Evolutionary conservation across 2,113 vertebrate genomes (phyloP), one percentile per base, ranked within the genome.

Genomic region (Zosterops hypoxanthus): DNA sequence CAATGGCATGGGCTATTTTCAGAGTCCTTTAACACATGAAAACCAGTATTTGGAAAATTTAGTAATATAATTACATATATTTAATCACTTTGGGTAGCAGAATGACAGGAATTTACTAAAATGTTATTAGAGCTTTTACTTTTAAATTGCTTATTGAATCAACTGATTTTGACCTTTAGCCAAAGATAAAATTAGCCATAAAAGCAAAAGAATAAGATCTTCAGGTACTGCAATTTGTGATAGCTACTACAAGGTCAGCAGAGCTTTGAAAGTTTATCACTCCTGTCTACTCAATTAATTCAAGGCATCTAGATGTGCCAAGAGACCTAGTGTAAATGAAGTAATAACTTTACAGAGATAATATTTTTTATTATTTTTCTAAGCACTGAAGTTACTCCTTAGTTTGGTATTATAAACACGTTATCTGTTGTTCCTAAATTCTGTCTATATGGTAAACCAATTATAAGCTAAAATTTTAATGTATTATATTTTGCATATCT

Each of bases 301-400:
- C 41, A 34, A 93, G 69, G 85, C 33, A 84, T 85, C 70, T 55
- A 88, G 64, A 89, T 65, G 46, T 49, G 83, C 49, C 72, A 90
- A 86, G 87, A 76, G 76, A 82, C 76, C 46, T 34, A 72, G 84
- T 82, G 47, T 92, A 92, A 97, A 94, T 66, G 47, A 95, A 76
- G 26, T 28, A 69, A 63, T 63, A 83, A 92, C 94, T 82, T 92
- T 26, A 91, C 3, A 72, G 33, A 95, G 76, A 77, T 88, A 90
- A 34, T 95, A 86, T 90, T 70, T 55, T 93, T 57, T 61, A 76
- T 80, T 14, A 39, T 63, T 68, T 55, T 85, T 85, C 20, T 95
- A 86, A 94, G 88, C 79, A 86, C 12, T 84, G 12, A 82, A 93
- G 25, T 64, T 82, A 47, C 12, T 71, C 18, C 44, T 26, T 12